phyloP scores from a whole-genome alignment of 2,113 vertebrate species.

The Cochlearius cochlearius region DNA sequence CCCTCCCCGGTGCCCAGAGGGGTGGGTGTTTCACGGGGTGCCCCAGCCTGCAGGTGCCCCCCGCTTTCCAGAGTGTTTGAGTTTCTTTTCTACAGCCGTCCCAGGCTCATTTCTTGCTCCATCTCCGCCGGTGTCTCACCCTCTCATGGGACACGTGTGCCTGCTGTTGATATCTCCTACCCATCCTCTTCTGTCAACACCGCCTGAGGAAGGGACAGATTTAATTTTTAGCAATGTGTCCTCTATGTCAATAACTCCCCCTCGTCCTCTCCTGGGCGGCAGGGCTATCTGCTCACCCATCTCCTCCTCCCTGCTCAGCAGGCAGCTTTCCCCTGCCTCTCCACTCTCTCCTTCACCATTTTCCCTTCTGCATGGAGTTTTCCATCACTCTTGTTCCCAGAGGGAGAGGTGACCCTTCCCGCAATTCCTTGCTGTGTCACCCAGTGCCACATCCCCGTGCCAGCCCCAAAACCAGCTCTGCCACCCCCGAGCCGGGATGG shows the following conservation, averaged over 20 bases:
- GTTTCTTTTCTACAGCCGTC: background rate
- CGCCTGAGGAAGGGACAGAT: constrained; percentile 48
- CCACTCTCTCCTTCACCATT: background rate
- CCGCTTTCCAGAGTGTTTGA: background rate
- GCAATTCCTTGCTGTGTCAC: background rate
- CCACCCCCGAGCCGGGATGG: too few relatives aligned
- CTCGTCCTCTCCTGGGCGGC: background rate
- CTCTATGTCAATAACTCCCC: constrained; percentile 45
- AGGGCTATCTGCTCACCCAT: background rate
- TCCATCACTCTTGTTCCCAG: background rate
- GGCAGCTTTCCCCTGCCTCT: background rate
- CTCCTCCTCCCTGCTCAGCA: background rate
- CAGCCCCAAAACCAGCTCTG: background rate
- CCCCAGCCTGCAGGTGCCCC: background rate
- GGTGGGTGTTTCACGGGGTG: background rate
- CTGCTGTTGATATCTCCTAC: constrained; percentile 35
- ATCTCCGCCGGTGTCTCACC: background rate
- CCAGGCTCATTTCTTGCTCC: background rate
- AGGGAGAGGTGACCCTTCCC: background rate
- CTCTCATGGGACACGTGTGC: constrained; percentile 25
- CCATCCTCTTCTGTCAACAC: constrained; percentile 61
- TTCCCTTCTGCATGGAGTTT: background rate
- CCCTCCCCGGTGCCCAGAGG: accelerated
- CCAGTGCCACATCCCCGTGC: background rate
- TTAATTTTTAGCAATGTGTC: constrained; percentile 48